Conservation (phyloP, 2,113 vertebrate genomes). For the Coptodon bakossiorum region DNA sequence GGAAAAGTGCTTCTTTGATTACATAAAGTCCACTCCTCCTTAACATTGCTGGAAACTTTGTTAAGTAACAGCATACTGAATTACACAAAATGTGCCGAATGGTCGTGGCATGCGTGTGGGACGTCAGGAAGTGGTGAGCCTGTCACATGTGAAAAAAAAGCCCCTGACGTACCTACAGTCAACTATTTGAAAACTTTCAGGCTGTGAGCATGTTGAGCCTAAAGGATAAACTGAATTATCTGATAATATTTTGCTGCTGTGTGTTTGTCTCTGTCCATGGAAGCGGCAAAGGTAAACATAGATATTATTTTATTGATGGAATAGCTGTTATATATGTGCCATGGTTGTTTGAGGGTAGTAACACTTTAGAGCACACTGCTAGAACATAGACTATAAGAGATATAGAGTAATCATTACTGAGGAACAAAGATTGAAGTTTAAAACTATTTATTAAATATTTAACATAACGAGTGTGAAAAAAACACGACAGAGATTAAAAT, state of each 20-base stretch:
- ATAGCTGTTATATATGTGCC: neutral
- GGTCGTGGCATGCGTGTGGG: neutral
- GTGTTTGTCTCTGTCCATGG: neutral
- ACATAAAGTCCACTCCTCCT: neutral
- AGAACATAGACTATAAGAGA: neutral
- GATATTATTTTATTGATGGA: neutral
- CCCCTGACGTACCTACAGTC: neutral
- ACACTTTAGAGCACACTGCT: neutral
- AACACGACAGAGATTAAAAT: neutral
- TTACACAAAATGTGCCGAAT: neutral
- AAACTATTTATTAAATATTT: neutral
- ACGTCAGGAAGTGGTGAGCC: slow-evolving; percentile 35
- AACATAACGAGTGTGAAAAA: neutral
- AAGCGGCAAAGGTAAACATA: neutral
- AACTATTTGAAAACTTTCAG: neutral
- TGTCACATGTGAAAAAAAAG: neutral
- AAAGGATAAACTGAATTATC: neutral
- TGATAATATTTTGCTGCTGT: neutral
- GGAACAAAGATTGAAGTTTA: neutral
- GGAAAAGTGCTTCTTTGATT: neutral
- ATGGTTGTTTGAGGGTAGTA: neutral
- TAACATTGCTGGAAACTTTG: neutral
- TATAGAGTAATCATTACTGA: neutral
- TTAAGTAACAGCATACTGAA: neutral
- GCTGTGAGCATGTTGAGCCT: neutral